Evolutionary conservation across 2,113 vertebrate genomes (phyloP).

Genomic region (Monopterus albus): DNA sequence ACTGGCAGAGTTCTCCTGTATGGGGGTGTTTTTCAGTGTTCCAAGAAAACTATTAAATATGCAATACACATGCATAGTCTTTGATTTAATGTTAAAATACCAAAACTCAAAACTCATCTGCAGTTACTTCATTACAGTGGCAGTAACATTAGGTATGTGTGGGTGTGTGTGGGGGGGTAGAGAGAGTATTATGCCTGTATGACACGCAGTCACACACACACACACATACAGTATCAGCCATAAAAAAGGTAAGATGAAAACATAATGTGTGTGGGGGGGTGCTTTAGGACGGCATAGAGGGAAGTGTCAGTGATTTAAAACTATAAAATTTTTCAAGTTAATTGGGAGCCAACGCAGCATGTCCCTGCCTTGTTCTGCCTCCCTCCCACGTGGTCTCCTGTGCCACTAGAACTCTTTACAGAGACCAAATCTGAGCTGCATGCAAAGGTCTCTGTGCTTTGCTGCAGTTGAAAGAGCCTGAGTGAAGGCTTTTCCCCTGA

Average conservation of each 20-base stretch:
- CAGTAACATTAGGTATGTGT: too few species aligned
- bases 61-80: too few species aligned
- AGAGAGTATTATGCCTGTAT: background rate
- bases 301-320: slow-evolving; percentile 47
- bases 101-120: background rate
- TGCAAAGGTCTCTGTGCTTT: slow-evolving; percentile 36
- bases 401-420: slow-evolving; percentile 26
- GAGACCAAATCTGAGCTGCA: slow-evolving; percentile 32
- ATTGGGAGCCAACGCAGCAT: slow-evolving; percentile 59
- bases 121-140: background rate
- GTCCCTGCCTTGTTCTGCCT: slow-evolving; percentile 42
- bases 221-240: background rate
- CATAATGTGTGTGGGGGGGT: background rate
- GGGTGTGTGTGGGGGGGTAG: background rate
- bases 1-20: too few species aligned
- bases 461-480: slow-evolving; percentile 47
- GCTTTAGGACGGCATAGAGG: slow-evolving; percentile 17
- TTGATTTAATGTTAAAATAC: background rate
- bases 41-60: too few species aligned
- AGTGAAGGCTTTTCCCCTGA: slow-evolving; percentile 6
- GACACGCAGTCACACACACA: background rate
- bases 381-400: slow-evolving; percentile 27
- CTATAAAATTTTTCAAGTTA: slow-evolving; percentile 38
- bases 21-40: too few species aligned
- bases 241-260: slow-evolving; percentile 21